Conservation (phyloP, 2,888 invertebrate species). For the Agrochola circellaris region DNA sequence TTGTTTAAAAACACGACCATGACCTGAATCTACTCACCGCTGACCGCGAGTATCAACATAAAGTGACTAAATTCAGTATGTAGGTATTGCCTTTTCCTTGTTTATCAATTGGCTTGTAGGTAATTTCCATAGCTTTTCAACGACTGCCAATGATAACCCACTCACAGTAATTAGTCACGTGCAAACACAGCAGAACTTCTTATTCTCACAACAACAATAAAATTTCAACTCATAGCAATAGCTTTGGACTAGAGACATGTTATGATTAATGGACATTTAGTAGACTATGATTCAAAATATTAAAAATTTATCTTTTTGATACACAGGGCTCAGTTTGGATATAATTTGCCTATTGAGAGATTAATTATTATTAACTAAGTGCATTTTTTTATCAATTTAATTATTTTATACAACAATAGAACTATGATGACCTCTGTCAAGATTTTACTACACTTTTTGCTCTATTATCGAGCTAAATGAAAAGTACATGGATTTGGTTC, state of each 20-base stretch:
- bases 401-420: not conserved
- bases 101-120: conserved; percentile 18
- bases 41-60: not conserved
- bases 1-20: conserved; percentile 5
- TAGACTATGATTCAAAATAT: not conserved
- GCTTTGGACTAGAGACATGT: not conserved
- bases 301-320: not conserved
- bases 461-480: not conserved
- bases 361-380: not conserved
- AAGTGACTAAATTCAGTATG: conserved; percentile 8
- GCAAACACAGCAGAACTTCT: not conserved
- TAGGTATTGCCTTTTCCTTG: conserved; percentile 28
- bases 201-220: not conserved
- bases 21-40: conserved; percentile 27
- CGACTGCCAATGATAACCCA: not conserved
- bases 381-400: not conserved
- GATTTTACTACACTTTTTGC: not conserved
- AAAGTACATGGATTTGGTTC: not conserved
- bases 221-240: not conserved
- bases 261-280: not conserved
- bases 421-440: not conserved
- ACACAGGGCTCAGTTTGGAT: not conserved
- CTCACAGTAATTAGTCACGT: conserved; percentile 14
- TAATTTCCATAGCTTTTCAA: conserved; percentile 18
- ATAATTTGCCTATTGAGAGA: not conserved